Base-by-base conservation (phyloP, 2,888 invertebrate species). In the Lithophane semibrunnea region DNA sequence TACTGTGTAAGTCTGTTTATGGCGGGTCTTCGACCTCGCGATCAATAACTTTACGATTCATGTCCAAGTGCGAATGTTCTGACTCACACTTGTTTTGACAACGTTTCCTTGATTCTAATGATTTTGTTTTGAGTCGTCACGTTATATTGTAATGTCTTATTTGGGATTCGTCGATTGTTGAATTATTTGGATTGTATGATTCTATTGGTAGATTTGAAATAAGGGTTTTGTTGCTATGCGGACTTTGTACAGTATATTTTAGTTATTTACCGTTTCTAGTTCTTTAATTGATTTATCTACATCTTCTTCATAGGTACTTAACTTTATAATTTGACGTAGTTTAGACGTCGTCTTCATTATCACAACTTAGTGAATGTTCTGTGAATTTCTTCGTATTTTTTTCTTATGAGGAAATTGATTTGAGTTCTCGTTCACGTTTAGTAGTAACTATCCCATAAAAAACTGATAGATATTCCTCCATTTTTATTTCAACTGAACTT, bases 61-160 rank as follows among this genome's bases (percentile, higher is more conserved):
- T 82, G 80, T 73, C 86, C 86, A 87, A 82, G 82, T 84, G 82
- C 77, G 80, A 79, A 66, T 70, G 24, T 3, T 56, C 58, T 88
- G 88, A 88, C 71, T 88, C 89, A 88, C 49, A 54, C 73, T 64
- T 82, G 75, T 83, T 87, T 83, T 86, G 78, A 84, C 82, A 80
- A 78, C 73, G 75, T 84, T 86, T 79, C 72, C 81, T 79, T 52
- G 58, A 84, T 76, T 81, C 54, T 78, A 80, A 77, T 76, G 58
- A 69, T 82, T 86, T 79, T 70, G 63, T 77, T 67, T 71, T 66
- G 69, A 54, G 64, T 52, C 37, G 68, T 61, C 70, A 74, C 61
- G 24, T 75, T 72, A 29, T 83, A 80, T 73, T 75, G 72, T 70
- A 74, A 77, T 75, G 47, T 73, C 85, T 58, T 80, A 74, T 80